These are phyloP conservation scores for Amazona guildingii DNA, from an alignment of 2,113 vertebrate species.

Conservation along the genomic window DNA sequence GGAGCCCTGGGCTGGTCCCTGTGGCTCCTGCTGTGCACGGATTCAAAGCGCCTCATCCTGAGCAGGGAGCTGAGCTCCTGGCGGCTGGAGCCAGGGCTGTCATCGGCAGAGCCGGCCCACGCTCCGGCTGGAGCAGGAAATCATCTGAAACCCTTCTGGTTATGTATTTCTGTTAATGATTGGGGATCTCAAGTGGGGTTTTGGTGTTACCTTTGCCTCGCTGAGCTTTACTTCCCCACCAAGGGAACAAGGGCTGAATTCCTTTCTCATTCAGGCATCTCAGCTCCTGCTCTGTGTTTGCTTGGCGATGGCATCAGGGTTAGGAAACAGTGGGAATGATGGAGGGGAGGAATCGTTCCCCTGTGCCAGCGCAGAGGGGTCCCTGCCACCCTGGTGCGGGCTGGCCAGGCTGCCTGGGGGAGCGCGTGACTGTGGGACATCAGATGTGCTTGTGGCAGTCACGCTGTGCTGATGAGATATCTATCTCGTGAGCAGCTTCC, in stretches of 20 bases:
- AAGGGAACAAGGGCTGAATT: constrained; percentile 56
- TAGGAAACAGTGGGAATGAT: neutral
- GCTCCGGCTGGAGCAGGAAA: constrained; percentile 49
- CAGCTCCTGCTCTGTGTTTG: neutral
- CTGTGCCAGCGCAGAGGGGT: neutral
- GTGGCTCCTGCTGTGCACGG: neutral
- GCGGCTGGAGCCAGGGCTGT: neutral
- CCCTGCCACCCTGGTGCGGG: neutral
- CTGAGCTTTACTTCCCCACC: constrained; percentile 38
- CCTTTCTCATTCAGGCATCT: constrained; percentile 50
- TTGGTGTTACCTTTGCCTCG: constrained; percentile 48
- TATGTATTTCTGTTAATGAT: constrained; percentile 70
- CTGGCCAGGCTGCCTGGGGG: neutral
- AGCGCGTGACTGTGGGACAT: neutral
- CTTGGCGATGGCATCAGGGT: rapidly evolving
- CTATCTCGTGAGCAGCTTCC: neutral
- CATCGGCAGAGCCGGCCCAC: neutral
- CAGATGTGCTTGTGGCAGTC: neutral
- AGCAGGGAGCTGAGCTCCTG: neutral
- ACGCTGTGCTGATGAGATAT: neutral
- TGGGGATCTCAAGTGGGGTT: constrained; percentile 65
- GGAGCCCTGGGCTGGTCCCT: neutral
- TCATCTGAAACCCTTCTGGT: neutral
- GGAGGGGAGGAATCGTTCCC: neutral
- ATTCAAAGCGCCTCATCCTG: neutral